These are phyloP conservation scores for Menura novaehollandiae DNA, from an alignment of 2,113 vertebrate species.

Conservation along the genomic window DNA sequence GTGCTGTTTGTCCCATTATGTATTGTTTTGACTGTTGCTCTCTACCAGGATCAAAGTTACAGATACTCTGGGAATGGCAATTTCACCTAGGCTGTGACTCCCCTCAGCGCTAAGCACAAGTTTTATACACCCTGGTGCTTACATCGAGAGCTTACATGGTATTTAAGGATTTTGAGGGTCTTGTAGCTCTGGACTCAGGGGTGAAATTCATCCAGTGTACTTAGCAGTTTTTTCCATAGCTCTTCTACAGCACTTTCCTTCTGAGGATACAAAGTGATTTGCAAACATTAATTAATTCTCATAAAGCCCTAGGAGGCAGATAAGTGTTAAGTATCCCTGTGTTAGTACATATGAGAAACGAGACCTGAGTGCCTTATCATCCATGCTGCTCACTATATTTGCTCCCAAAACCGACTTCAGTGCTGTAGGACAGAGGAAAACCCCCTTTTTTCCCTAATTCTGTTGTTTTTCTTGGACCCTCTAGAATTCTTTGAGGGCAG, in stretches of 20 bases:
- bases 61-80: background rate
- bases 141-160: background rate
- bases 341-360: conserved; percentile 29
- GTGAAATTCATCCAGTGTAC: conserved; percentile 46
- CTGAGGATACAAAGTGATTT: conserved; percentile 57
- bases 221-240: conserved; percentile 28
- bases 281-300: conserved; percentile 59
- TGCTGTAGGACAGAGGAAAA: background rate
- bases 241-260: conserved; percentile 30
- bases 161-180: conserved; percentile 27
- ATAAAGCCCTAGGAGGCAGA: conserved; percentile 34
- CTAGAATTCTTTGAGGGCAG: background rate
- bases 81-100: background rate
- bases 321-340: conserved; percentile 30
- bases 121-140: background rate
- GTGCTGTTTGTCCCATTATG: background rate
- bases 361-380: conserved; percentile 12
- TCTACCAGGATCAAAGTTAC: background rate
- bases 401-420: background rate
- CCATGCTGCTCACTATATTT: background rate
- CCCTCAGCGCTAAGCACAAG: background rate
- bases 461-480: background rate
- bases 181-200: conserved; percentile 19
- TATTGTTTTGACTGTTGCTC: background rate
- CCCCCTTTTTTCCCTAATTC: background rate